Conservation (phyloP, 2,113 vertebrate genomes). For the Myotis yumanensis region DNA sequence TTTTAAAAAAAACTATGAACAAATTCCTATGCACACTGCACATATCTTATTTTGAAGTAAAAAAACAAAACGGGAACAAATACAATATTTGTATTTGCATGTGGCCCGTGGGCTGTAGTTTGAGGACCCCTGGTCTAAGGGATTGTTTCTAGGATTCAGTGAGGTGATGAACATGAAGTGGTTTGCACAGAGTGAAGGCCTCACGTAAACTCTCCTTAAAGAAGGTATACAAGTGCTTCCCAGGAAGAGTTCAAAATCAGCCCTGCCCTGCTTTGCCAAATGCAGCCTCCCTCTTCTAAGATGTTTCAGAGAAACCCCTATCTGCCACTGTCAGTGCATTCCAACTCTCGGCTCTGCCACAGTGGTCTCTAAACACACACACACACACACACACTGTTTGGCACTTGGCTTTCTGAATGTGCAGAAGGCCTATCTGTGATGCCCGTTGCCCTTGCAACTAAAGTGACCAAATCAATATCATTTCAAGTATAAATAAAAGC, state of each 20-base stretch:
- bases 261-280: neutral
- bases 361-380: neutral
- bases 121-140: no score
- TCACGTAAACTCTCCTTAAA: neutral
- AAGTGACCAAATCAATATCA: neutral
- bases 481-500: conserved; percentile 43
- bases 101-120: no score
- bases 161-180: neutral
- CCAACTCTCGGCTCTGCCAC: neutral
- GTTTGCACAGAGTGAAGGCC: neutral
- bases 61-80: no score
- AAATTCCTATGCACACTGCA: no score
- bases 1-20: no score
- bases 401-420: neutral
- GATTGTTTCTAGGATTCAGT: neutral
- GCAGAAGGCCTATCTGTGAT: neutral
- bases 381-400: neutral
- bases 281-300: neutral
- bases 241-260: neutral
- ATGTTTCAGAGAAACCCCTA: neutral
- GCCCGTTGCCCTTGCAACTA: neutral
- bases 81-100: no score
- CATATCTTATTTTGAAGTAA: no score
- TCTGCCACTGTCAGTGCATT: neutral
- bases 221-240: neutral